Conservation (phyloP, 2,113 vertebrate genomes). For the Tor tambroides region DNA sequence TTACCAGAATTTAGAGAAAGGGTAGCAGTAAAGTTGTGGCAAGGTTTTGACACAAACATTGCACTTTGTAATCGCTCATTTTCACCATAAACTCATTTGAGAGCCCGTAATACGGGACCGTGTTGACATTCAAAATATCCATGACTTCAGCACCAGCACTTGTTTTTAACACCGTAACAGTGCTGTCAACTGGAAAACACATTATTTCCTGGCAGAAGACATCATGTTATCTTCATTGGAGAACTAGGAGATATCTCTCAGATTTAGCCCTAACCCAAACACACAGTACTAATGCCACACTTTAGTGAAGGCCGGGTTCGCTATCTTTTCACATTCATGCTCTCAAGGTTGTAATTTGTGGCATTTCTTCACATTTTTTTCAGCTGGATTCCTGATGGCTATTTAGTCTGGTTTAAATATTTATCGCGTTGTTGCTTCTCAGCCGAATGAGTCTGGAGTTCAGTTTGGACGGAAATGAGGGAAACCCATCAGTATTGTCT, state of each 20-base stretch:
- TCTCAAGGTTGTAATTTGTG: constrained; percentile 50
- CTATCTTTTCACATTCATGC: constrained; percentile 47
- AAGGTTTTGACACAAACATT: constrained; percentile 13
- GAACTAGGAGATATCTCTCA: neutral
- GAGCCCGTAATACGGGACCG: neutral
- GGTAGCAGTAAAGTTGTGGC: neutral
- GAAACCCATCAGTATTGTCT: neutral
- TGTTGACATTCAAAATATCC: constrained; percentile 31
- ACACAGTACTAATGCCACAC: neutral
- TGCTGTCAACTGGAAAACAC: constrained; percentile 19
- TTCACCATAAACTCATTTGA: constrained; percentile 14
- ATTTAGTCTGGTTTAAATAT: constrained; percentile 49
- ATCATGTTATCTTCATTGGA: neutral
- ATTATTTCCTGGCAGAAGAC: constrained; percentile 6
- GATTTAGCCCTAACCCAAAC: constrained; percentile 28
- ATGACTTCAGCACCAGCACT: neutral
- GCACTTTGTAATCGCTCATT: neutral
- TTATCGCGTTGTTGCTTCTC: neutral
- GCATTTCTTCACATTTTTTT: constrained; percentile 24
- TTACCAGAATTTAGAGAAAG: neutral
- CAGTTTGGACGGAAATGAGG: constrained; percentile 1
- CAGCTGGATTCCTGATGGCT: constrained; percentile 31
- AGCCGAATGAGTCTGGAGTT: too few species aligned
- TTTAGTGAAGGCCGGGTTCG: constrained; percentile 23
- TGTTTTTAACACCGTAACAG: neutral